phyloP scores from a whole-genome alignment of 1,140 invertebrate genomes.

The Drosophila rufa region DNA sequence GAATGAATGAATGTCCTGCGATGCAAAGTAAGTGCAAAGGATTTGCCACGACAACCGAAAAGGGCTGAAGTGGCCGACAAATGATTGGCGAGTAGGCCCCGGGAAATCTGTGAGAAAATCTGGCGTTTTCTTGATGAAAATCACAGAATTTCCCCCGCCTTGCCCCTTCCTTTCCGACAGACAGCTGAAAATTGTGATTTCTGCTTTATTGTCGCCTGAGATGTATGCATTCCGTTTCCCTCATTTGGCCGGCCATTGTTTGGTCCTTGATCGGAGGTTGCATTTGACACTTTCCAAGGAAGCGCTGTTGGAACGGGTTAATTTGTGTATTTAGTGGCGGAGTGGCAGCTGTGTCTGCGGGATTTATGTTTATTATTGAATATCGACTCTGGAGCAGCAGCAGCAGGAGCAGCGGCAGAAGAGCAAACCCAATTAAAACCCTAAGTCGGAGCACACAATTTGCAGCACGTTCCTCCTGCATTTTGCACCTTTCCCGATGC shows the following conservation, averaged over 20 bases:
- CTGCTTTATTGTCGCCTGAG: constrained; percentile 38
- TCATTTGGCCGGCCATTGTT: constrained; percentile 68
- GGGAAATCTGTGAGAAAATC: constrained; percentile 68
- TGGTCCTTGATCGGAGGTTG: constrained; percentile 41
- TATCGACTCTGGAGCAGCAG: constrained; percentile 55
- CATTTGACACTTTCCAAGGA: constrained; percentile 70
- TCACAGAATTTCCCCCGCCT: constrained; percentile 46
- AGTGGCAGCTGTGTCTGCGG: constrained; percentile 34
- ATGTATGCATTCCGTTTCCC: constrained; percentile 53
- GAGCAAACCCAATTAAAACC: constrained; percentile 73
- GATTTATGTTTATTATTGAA: constrained; percentile 48
- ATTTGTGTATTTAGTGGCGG: constrained; percentile 73
- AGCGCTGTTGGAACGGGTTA: constrained; percentile 77
- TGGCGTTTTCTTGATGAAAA: constrained; percentile 56
- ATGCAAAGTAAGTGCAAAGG: constrained; percentile 78
- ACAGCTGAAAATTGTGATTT: constrained; percentile 59
- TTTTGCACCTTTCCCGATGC: constrained; percentile 71
- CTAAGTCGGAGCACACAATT: constrained; percentile 66
- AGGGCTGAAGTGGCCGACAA: constrained; percentile 50
- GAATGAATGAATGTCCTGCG: constrained; percentile 41
- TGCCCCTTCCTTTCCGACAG: not conserved
- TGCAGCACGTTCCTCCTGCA: constrained; percentile 68
- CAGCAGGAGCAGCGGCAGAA: constrained; percentile 13
- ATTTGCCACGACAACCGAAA: constrained; percentile 47
- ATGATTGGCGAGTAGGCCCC: constrained; percentile 43